phyloP scores from a whole-genome alignment of 2,888 invertebrate genomes.

The Tolmerus cingulatus region DNA sequence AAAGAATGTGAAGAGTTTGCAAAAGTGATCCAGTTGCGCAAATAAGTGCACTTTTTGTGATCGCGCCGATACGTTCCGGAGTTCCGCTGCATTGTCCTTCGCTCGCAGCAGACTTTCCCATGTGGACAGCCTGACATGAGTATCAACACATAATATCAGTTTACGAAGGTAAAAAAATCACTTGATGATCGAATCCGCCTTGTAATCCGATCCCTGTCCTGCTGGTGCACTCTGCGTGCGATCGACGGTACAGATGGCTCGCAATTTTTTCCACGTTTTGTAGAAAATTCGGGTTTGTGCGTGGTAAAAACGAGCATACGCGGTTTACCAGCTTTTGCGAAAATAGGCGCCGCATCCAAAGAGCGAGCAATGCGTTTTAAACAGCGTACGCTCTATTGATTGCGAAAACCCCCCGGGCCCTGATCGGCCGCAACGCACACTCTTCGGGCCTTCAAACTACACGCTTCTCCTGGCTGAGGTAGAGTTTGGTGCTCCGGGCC shows the following conservation, averaged over 20 bases:
- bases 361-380: not conserved
- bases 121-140: conserved; percentile 22
- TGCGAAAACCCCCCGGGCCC: not conserved
- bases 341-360: not conserved
- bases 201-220: conserved; percentile 22
- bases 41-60: not conserved
- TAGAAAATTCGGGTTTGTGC: not conserved
- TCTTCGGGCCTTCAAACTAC: not conserved
- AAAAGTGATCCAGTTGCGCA: not conserved
- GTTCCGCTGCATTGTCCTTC: not conserved
- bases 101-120: not conserved
- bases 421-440: not conserved
- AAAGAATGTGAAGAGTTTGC: not conserved
- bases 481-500: not conserved
- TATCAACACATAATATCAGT: conserved; percentile 31
- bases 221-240: conserved; percentile 6
- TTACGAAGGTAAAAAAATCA: conserved; percentile 26
- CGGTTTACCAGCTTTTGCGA: not conserved
- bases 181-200: conserved; percentile 27
- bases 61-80: not conserved
- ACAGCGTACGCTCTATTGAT: not conserved
- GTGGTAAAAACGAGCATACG: not conserved
- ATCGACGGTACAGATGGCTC: not conserved
- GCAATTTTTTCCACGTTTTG: not conserved
- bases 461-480: not conserved